Percentiles rank a stretch among this genome's conserved stretches.
phyloP scores from a whole-genome alignment of 2,113 vertebrate genomes.

The Pipa parva region DNA sequence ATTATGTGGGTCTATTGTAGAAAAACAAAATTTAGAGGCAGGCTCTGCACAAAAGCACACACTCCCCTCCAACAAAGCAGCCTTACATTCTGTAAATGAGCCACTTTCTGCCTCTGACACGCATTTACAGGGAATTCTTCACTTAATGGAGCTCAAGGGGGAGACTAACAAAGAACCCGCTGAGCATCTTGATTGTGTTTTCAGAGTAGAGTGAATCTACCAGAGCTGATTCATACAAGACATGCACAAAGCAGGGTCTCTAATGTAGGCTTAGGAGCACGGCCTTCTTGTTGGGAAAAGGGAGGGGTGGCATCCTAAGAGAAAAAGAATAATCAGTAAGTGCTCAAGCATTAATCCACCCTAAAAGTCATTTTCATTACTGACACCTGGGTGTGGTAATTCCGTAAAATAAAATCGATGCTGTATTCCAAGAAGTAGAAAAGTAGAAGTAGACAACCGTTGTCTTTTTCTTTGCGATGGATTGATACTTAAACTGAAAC shows the following conservation, averaged over 20 bases:
- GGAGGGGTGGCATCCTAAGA: background rate
- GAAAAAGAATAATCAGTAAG: background rate
- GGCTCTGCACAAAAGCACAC: slow-evolving; percentile 57
- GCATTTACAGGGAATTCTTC: slow-evolving; percentile 64
- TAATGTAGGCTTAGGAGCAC: slow-evolving; percentile 35
- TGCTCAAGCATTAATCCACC: background rate
- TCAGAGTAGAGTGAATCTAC: slow-evolving; percentile 49
- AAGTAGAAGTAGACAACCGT: too few relatives aligned
- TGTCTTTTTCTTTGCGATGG: too few relatives aligned
- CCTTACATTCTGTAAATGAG: slow-evolving; percentile 63
- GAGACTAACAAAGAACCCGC: slow-evolving; percentile 55
- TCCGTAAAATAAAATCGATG: background rate
- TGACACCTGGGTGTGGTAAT: background rate
- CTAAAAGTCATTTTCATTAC: background rate
- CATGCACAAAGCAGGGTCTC: slow-evolving; percentile 35
- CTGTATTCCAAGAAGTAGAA: background rate
- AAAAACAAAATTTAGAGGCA: slow-evolving; percentile 63
- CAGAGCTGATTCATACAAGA: slow-evolving; percentile 39
- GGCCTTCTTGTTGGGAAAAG: background rate
- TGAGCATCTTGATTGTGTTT: slow-evolving; percentile 47
- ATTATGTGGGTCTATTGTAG: slow-evolving; percentile 51
- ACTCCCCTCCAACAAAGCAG: slow-evolving; percentile 48
- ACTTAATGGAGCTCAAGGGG: slow-evolving; percentile 54
- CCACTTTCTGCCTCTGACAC: slow-evolving; percentile 59
- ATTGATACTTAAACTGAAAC: too few relatives aligned